phyloP scores from a whole-genome alignment of 64 coral and sea anemone species.

The Acropora yongei region DNA sequence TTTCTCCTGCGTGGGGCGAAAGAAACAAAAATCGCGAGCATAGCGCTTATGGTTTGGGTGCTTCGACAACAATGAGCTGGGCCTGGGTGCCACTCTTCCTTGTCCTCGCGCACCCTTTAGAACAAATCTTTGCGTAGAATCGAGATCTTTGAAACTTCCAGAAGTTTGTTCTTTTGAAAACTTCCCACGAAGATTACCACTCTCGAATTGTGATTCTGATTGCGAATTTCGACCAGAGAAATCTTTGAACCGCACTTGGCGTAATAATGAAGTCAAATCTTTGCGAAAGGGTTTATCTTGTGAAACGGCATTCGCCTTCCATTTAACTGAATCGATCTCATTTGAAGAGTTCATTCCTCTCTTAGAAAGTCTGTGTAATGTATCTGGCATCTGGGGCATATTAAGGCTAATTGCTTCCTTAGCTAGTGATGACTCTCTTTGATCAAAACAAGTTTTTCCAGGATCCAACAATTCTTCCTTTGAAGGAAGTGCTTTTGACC shows the following conservation, averaged over 20 bases:
- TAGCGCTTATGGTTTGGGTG: slow-evolving; percentile 14
- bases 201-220: neutral
- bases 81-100: slow-evolving; percentile 19
- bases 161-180: too few relatives aligned
- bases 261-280: neutral
- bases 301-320: neutral
- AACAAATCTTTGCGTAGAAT: neutral
- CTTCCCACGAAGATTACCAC: neutral
- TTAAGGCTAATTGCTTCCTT: neutral
- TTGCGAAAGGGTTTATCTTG: neutral
- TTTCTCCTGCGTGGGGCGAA: slow-evolving; percentile 55
- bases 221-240: neutral
- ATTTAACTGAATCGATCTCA: neutral
- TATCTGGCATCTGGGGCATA: neutral
- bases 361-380: neutral
- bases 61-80: slow-evolving; percentile 18
- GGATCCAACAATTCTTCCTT: neutral
- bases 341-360: neutral
- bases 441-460: neutral
- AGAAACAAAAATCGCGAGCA: slow-evolving; percentile 53
- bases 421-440: too few relatives aligned
- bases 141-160: neutral
- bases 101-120: neutral
- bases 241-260: neutral
- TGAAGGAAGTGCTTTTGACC: neutral